Conservation (phyloP, 2,797 vertebrate genomes). For the Rhinophrynus dorsalis region DNA sequence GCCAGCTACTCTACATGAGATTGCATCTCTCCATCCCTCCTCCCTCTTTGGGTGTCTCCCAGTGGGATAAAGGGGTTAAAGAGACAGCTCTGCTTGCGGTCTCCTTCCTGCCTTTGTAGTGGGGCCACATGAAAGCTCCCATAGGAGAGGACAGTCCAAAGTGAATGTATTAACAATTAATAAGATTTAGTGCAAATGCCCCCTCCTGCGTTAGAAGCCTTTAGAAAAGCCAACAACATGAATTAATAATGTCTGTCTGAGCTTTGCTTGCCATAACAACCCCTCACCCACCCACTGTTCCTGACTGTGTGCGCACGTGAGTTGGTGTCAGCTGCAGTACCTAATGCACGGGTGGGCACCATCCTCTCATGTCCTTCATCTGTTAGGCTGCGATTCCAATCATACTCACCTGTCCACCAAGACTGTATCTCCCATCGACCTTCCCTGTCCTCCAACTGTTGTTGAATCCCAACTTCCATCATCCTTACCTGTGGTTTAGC, state of each 20-base stretch:
- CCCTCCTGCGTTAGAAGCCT: constrained; percentile 38
- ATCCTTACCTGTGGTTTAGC: too few species aligned
- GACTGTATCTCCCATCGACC: too few species aligned
- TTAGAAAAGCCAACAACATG: constrained; percentile 29
- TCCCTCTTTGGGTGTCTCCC: constrained; percentile 9
- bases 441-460: too few species aligned
- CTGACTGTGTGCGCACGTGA: neutral
- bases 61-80: constrained; percentile 10
- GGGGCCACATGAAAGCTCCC: constrained; percentile 7
- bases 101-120: constrained; percentile 34
- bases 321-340: too few species aligned
- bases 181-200: constrained; percentile 1
- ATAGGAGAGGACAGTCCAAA: constrained; percentile 1
- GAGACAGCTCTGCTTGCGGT: constrained; percentile 20
- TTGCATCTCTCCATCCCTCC: constrained; percentile 8
- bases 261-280: neutral
- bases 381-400: too few species aligned
- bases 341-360: too few species aligned
- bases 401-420: too few species aligned
- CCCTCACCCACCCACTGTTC: neutral
- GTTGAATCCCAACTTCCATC: too few species aligned
- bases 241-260: constrained; percentile 33
- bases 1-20: constrained; percentile 20
- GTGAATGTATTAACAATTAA: constrained; percentile 34
- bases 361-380: too few species aligned